These are phyloP conservation scores for Oxyura jamaicensis DNA, from an alignment of 2,113 vertebrate genomes.

Conservation along the genomic window DNA sequence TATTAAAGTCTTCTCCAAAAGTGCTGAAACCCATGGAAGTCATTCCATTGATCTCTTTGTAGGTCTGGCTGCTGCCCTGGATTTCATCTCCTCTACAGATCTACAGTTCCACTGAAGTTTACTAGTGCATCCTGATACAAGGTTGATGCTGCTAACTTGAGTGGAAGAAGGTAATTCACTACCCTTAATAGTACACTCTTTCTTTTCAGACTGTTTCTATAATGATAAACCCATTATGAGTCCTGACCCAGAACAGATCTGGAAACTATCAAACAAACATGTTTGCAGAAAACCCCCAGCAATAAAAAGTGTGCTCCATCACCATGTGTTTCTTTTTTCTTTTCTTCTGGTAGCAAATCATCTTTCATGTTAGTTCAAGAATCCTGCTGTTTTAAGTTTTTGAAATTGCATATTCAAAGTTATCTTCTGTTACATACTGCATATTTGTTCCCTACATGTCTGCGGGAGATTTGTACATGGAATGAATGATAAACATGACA, in stretches of 20 bases:
- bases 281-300: neutral
- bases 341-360: neutral
- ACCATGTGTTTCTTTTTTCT: neutral
- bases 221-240: neutral
- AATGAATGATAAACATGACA: neutral
- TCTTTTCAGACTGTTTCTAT: neutral
- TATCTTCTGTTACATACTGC: neutral
- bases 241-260: neutral
- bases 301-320: neutral
- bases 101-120: neutral
- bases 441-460: neutral
- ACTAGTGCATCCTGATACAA: neutral
- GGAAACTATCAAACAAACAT: neutral
- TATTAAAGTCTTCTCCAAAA: neutral
- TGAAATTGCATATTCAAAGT: neutral
- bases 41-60: accelerated
- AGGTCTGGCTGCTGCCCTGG: neutral
- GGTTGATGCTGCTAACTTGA: neutral
- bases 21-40: neutral
- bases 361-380: neutral
- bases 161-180: neutral
- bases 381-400: neutral
- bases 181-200: neutral
- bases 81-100: neutral
- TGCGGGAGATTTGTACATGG: neutral